These are phyloP conservation scores for Chaetorhynchus papuensis DNA, from an alignment of 2,113 vertebrate species.

Conservation along the genomic window DNA sequence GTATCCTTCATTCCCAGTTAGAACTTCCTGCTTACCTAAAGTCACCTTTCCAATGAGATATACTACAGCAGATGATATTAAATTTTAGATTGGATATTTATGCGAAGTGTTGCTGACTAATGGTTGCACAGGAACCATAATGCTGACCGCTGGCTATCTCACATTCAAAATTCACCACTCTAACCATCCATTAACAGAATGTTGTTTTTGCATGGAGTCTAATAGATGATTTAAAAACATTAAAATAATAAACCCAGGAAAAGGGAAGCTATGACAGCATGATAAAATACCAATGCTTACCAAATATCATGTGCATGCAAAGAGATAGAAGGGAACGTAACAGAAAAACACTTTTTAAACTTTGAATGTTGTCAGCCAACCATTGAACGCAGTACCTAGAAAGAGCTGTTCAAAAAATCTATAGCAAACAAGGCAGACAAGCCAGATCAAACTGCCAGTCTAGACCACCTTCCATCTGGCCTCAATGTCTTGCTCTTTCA, in stretches of 20 bases:
- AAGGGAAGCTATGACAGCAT: neutral
- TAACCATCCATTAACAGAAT: neutral
- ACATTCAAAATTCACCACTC: neutral
- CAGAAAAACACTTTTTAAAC: neutral
- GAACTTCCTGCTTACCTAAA: neutral
- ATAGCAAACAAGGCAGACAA: neutral
- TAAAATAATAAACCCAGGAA: neutral
- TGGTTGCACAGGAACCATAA: neutral
- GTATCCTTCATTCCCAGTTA: neutral
- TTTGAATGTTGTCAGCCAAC: neutral
- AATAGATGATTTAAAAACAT: neutral
- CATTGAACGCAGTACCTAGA: neutral
- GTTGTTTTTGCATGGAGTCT: neutral
- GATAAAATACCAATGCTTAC: neutral
- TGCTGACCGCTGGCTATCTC: neutral
- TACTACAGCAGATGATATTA: accelerated
- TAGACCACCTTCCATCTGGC: neutral
- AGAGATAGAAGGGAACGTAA: neutral
- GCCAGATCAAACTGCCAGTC: neutral
- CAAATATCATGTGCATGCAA: neutral
- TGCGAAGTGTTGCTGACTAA: neutral
- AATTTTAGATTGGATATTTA: neutral
- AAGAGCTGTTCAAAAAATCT: neutral
- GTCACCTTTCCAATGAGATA: neutral
- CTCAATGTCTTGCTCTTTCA: neutral